Evolutionary conservation across 2,113 vertebrate species (phyloP), one percentile per base, ranked within the genome.

Genomic region (Condylura cristata): DNA sequence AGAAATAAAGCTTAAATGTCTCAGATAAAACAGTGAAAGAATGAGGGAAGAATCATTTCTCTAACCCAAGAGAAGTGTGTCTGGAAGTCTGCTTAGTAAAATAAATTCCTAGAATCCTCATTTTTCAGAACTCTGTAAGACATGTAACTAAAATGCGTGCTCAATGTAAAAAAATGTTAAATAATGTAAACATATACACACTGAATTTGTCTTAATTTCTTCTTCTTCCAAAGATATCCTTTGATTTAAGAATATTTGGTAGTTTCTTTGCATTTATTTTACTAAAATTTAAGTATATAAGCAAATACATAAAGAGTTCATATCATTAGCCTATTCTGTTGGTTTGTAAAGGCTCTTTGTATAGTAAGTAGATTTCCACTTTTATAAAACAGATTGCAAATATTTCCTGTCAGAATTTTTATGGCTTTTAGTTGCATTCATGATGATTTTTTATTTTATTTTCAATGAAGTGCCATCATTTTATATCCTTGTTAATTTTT

Each of bases 201-300:
- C 22, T 65, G 46, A 91, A 93, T 89, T 37, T 87, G 12, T 56
- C 20, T 81, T 88, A 80, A 85, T 91, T 82, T 22, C 2, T 53
- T 13, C 13, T 81, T 81, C 24, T 6, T 92, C 37, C 58, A 61
- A 88, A 93, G 32, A 89, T 63, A 34, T n/a, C 5, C 37, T 92
- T 86, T 61, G 18, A 82, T 66, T 71, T 82, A 46, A 95, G 94
- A 95, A 84, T 91, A 5, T 94, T 86, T 88, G 11, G 70, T 72
- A 78, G 53, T 60, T 76, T 63, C 1, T 82, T 94, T 81, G 37
- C 14, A 37, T 65, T 87, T 89, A 60, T 71, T 89, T 37, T 76
- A 78, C 34, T 75, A 76, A 71, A 9, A 71, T 2, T 30, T 78
- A 22, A 48, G 28, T n/a, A 60, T 58, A 76, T 41, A 76, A 20